Percentiles rank a stretch among this genome's conserved stretches.
Evolutionary conservation across 2,797 vertebrate species (phyloP).

Genomic region (Macropodus opercularis): DNA sequence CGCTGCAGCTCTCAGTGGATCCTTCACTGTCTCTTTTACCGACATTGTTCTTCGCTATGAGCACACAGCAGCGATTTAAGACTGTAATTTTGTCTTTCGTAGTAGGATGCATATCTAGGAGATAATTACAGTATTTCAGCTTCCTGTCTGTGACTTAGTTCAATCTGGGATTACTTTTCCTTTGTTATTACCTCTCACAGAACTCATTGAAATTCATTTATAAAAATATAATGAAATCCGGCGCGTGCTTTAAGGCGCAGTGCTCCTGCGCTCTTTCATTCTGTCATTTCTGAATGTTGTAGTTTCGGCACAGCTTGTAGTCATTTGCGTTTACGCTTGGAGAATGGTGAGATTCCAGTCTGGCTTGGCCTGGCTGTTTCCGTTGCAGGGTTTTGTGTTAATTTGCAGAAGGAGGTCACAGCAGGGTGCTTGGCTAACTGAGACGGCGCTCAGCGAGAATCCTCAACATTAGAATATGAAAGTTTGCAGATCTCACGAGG

Average conservation of each 20-base stretch:
- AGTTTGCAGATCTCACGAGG: slow-evolving; percentile 69
- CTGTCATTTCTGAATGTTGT: slow-evolving; percentile 26
- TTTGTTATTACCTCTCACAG: slow-evolving; percentile 46
- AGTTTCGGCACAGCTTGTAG: slow-evolving; percentile 37
- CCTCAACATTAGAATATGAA: slow-evolving; percentile 74
- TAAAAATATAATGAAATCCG: slow-evolving; percentile 33
- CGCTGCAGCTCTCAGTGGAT: slow-evolving; percentile 31
- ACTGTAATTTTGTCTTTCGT: slow-evolving; percentile 50
- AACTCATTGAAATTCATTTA: slow-evolving; percentile 49
- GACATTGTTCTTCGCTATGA: slow-evolving; percentile 44
- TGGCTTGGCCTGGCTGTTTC: slow-evolving; percentile 43
- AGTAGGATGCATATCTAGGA: slow-evolving; percentile 52
- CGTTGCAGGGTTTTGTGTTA: slow-evolving; percentile 56
- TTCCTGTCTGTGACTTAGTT: slow-evolving; percentile 54
- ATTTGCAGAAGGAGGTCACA: slow-evolving; percentile 79
- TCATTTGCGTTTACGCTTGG: slow-evolving; percentile 37
- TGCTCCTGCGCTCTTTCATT: slow-evolving; percentile 19
- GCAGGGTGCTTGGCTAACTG: slow-evolving; percentile 65
- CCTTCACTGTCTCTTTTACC: slow-evolving; percentile 44
- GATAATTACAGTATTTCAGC: slow-evolving; percentile 62
- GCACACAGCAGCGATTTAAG: slow-evolving; percentile 52
- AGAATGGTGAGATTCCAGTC: slow-evolving; percentile 34
- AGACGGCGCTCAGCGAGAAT: slow-evolving; percentile 58
- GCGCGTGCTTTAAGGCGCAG: background rate
- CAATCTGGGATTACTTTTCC: slow-evolving; percentile 52